phyloP scores from a whole-genome alignment of 1,140 invertebrate species.

The Drosophila nasuta region DNA sequence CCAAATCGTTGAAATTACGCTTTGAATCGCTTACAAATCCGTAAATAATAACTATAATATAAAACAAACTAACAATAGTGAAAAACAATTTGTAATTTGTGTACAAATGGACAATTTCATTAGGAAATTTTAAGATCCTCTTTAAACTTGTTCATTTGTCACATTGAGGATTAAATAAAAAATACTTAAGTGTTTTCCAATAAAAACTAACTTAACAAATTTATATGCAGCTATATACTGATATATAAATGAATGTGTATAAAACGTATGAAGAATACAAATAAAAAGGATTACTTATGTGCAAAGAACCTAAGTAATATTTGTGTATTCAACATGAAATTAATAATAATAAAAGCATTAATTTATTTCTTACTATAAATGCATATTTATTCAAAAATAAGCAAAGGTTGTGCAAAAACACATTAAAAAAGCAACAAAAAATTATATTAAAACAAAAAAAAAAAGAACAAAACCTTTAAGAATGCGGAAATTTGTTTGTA shows the following conservation, averaged over 20 bases:
- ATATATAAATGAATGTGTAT: conserved; percentile 53
- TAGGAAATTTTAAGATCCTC: conserved; percentile 34
- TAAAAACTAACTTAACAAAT: conserved; percentile 51
- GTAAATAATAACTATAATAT: conserved; percentile 9
- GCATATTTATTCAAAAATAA: conserved; percentile 83
- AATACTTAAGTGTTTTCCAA: conserved; percentile 76
- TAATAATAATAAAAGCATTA: conserved; percentile 74
- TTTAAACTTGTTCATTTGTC: conserved; percentile 15
- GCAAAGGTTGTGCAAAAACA: conserved; percentile 83
- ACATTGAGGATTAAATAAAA: conserved; percentile 28
- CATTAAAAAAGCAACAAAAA: conserved; percentile 76
- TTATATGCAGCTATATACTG: conserved; percentile 77
- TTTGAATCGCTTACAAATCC: conserved; percentile 43
- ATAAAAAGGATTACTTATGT: conserved; percentile 42
- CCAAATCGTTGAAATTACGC: conserved; percentile 46
- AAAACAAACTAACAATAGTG: conserved; percentile 17
- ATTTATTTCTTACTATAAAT: conserved; percentile 83
- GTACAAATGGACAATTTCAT: conserved; percentile 49
- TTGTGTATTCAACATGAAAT: conserved; percentile 59
- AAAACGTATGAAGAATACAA: conserved; percentile 45
- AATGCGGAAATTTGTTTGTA: conserved; percentile 71
- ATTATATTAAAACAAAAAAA: conserved; percentile 71
- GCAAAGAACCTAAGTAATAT: conserved; percentile 56
- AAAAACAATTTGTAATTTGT: conserved; percentile 76
- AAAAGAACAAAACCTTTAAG: conserved; percentile 42